Evolutionary conservation across 53 echinoderm and acorn worm genomes (phyloP), one percentile per base, ranked within the genome.

Genomic region (Mesocentrotus franciscanus): DNA sequence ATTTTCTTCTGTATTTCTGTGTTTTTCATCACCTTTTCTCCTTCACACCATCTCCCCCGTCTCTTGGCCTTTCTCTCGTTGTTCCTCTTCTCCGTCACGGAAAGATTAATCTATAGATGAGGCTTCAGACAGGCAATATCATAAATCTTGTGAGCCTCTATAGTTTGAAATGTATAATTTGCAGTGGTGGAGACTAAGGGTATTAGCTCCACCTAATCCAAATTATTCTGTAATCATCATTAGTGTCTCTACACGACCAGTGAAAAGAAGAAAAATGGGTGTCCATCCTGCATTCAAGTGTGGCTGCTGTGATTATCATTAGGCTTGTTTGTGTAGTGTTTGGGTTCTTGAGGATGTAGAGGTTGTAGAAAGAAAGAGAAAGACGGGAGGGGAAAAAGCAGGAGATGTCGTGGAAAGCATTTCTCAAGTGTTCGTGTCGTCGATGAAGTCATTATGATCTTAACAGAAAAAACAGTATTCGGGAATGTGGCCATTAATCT

Each of bases 191-290:
- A 93, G 81, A 79, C 93, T 60, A 33, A 27, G 29, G 81, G 93
- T 93, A 93, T 93, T 93, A 93, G 76, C 79, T 14, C 56, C 60
- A 61, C 93, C 81, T 93, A 81, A 93, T 81, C 93, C 93, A 93
- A 93, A 93, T 93, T 93, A 93, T 81, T 93, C 81, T 10, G 81
- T 93, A 81, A 93, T 93, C 93, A 93, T 93, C 93, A 93, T 93
- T 93, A 93, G 81, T 58, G 93, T 78, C 87, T 71, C 74, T 24
- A 74, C 74, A 92, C 71, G 71, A 74, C 18, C 64, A 56, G 57
- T 68, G 74, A 92, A 92, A 56, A 92, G 74, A 56, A 70, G 92
- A 70, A 71, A 56, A 58, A 87, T 87, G 56, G 55, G 26, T 56
- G 56, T 35, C 58, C 56, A n/a, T 87, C 87, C 64, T 9, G 91